Percentiles rank a stretch among this genome's conserved stretches.
Conservation (phyloP, 37 sponge, comb jelly and placozoan genomes). For the Geodia barretti region DNA sequence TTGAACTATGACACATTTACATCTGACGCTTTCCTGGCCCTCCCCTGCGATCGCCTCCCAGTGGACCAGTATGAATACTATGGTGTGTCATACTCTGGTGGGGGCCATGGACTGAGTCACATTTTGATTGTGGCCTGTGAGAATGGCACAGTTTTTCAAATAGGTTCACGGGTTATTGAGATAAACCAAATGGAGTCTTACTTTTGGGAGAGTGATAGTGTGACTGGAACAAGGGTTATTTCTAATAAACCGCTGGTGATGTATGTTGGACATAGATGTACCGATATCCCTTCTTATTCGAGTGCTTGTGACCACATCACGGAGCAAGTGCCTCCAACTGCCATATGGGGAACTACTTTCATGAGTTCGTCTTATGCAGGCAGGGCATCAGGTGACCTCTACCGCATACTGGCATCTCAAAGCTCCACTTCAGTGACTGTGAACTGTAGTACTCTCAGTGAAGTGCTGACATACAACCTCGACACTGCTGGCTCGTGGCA, state of each 20-base stretch:
- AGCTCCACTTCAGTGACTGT: constrained; percentile 36
- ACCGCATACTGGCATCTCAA: constrained; percentile 33
- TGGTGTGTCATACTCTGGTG: background rate
- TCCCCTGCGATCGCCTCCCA: constrained; percentile 21
- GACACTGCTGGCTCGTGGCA: constrained; percentile 11
- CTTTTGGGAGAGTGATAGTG: background rate
- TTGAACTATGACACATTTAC: constrained; percentile 21
- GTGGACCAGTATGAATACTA: constrained; percentile 43
- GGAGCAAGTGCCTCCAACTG: constrained; percentile 68
- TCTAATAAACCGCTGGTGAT: constrained; percentile 33
- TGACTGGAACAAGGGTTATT: constrained; percentile 37
- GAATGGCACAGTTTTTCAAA: constrained; percentile 33
- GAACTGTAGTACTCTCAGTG: constrained; percentile 11
- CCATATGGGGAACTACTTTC: constrained; percentile 55
- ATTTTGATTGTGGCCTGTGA: constrained; percentile 43
- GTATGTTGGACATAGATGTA: constrained; percentile 29
- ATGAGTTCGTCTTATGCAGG: constrained; percentile 25
- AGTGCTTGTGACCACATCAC: constrained; percentile 53
- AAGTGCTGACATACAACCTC: background rate
- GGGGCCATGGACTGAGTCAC: background rate
- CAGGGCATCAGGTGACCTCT: constrained; percentile 15
- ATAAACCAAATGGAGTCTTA: constrained; percentile 9
- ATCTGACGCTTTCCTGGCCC: constrained; percentile 54
- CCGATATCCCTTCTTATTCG: constrained; percentile 3
- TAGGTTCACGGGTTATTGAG: constrained; percentile 17